These are phyloP conservation scores for Peromyscus leucopus DNA, from an alignment of 2,113 vertebrate species.

Conservation along the genomic window DNA sequence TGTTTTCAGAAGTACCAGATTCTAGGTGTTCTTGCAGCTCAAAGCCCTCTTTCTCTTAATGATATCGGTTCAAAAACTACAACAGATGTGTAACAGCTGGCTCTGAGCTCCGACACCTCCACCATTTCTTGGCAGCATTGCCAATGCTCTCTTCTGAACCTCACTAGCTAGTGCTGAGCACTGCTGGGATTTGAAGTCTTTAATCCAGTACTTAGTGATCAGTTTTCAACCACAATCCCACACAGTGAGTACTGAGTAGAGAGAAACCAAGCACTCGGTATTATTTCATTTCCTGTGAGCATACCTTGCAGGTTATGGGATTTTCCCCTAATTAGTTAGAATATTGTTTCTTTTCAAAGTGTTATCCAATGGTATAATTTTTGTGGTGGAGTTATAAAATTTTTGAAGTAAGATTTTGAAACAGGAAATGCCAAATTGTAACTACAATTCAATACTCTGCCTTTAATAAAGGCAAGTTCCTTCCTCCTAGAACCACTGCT, in stretches of 20 bases:
- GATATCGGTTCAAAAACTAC: slow-evolving; percentile 47
- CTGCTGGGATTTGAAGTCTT: not conserved
- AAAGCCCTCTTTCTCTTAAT: slow-evolving; percentile 28
- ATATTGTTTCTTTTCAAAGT: slow-evolving; percentile 64
- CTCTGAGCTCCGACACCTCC: slow-evolving; percentile 32
- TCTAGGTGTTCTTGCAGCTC: slow-evolving; percentile 59
- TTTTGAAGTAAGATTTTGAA: slow-evolving; percentile 54
- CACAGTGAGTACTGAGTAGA: slow-evolving; percentile 32
- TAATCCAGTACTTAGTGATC: not conserved
- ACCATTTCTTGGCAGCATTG: not conserved
- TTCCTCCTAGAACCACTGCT: slow-evolving; percentile 85
- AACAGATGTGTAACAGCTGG: slow-evolving; percentile 3
- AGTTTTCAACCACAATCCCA: slow-evolving; percentile 54
- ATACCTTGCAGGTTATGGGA: slow-evolving; percentile 18
- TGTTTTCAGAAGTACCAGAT: slow-evolving; percentile 48
- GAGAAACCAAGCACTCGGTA: not conserved
- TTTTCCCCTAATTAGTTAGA: slow-evolving; percentile 43
- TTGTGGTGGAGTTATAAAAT: slow-evolving; percentile 35
- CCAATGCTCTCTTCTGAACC: not conserved
- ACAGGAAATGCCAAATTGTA: slow-evolving; percentile 50
- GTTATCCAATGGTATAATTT: slow-evolving; percentile 38
- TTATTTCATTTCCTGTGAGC: slow-evolving; percentile 53
- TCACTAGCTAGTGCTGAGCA: not conserved
- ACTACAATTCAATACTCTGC: slow-evolving; percentile 6
- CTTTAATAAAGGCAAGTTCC: slow-evolving; percentile 52